Percentiles rank a stretch among this genome's conserved stretches.
phyloP scores from a whole-genome alignment of 2,888 invertebrate species.

The Tiliacea citrago region DNA sequence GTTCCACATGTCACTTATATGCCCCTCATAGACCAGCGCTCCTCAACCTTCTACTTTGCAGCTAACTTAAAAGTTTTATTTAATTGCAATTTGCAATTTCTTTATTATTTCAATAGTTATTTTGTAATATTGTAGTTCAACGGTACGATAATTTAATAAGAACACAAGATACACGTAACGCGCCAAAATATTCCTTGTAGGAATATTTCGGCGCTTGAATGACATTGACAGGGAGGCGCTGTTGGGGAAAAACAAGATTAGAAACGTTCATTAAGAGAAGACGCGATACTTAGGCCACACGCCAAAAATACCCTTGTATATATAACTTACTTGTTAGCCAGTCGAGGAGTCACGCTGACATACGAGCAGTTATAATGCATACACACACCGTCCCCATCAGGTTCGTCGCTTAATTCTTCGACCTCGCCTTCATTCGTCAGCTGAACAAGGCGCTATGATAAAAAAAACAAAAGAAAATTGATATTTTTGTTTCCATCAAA shows the following conservation, averaged over 20 bases:
- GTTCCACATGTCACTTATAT: too few species aligned
- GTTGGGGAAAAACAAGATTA: neutral
- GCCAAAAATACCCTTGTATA: neutral
- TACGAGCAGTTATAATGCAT: conserved; percentile 87
- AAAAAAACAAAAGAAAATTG: conserved; percentile 2
- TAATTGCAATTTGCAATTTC: too few species aligned
- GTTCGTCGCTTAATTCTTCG: conserved; percentile 82
- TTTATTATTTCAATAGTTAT: too few species aligned
- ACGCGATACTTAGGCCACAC: neutral
- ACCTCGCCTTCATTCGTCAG: conserved; percentile 81
- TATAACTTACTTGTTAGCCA: conserved; percentile 82
- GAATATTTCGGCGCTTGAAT: neutral
- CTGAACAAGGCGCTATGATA: conserved; percentile 78
- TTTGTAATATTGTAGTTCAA: neutral
- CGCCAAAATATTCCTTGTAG: too few species aligned
- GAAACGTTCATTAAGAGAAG: too few species aligned
- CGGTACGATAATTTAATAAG: neutral
- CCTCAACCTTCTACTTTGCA: too few species aligned
- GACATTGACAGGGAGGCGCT: neutral
- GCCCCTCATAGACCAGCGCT: too few species aligned
- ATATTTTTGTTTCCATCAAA: too few species aligned
- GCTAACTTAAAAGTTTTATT: too few species aligned
- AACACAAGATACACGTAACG: neutral
- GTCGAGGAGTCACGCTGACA: conserved; percentile 84
- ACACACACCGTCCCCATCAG: conserved; percentile 78